Base-by-base conservation (phyloP, 1,140 invertebrate genomes). In the Oscheius sp. region DNA sequence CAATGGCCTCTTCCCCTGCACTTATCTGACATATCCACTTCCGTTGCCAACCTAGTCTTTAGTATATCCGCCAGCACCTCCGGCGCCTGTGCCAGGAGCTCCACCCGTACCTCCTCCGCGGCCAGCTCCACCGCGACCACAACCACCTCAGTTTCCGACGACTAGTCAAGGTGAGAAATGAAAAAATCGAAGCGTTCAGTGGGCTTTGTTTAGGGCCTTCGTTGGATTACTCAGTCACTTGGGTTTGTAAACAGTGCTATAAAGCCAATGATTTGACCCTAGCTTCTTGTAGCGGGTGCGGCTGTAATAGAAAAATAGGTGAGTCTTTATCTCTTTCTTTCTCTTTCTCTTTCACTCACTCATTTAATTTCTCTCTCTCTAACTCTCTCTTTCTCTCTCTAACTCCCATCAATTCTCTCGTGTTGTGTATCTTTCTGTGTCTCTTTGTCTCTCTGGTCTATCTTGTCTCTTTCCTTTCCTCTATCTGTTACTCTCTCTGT, bases 191-290 rank as follows among this genome's bases (percentile, higher is more conserved):
- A n/a, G n/a, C n/a, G n/a, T n/a, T n/a, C n/a, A n/a, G n/a, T n/a
- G n/a, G n/a, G n/a, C n/a, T n/a, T n/a, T n/a, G n/a, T n/a, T n/a
- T n/a, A n/a, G n/a, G n/a, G n/a, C n/a, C n/a, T n/a, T n/a, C n/a
- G n/a, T n/a, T 55, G 7, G 49, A 55, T 55, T 55, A 55, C 49
- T 20, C 49, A 26, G 28, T 55, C 15, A 55, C 15, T 23, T 55
- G 49, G 49, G 28, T 55, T 7, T 55, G 49, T 26, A 55, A 55
- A 55, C 49, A 23, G 23, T 55, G 49, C 23, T 55, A 55, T 55
- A 55, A 23, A 15, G 23, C 28, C 7, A 55, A 55, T 23, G 28
- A 23, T 13, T 26, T 55, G 7, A 15, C 49, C 7, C 15, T 20
- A 20, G 28, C 4, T 7, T 4, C 7, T 4, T 55, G 49, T 23